Evolutionary conservation across 2,113 vertebrate genomes (phyloP).

Genomic region (Sander vitreus): DNA sequence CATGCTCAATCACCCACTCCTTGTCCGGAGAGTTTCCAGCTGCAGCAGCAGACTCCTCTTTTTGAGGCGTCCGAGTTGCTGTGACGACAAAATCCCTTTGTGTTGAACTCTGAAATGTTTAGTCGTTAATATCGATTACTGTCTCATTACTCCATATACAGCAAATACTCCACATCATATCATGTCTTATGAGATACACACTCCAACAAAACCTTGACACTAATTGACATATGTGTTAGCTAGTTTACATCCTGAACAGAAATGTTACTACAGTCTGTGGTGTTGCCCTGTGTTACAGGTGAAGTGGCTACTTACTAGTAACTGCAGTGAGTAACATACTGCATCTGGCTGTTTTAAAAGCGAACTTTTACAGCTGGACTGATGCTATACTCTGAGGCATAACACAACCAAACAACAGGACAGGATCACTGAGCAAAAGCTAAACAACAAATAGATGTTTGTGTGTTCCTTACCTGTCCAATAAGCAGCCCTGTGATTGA

Average conservation of each 20-base stretch:
- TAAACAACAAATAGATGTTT: not conserved
- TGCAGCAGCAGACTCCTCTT: conserved; percentile 71
- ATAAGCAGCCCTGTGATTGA: conserved; percentile 89
- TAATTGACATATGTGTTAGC: not conserved
- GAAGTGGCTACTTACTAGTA: not conserved
- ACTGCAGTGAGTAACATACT: not conserved
- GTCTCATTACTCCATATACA: not conserved
- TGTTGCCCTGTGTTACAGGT: not conserved
- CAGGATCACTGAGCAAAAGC: not conserved
- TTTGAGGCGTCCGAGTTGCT: conserved; percentile 88
- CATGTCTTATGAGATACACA: not conserved
- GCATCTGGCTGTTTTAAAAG: not conserved
- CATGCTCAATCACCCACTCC: conserved; percentile 91
- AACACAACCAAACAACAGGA: not conserved
- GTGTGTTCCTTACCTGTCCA: conserved; percentile 87
- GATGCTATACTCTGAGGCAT: not conserved
- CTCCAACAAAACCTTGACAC: not conserved
- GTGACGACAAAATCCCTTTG: conserved; percentile 91
- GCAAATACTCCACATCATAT: not conserved
- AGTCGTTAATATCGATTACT: not conserved
- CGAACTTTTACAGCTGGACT: not conserved
- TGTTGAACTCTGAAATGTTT: conserved; percentile 84
- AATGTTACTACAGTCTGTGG: not conserved
- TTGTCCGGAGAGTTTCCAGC: conserved; percentile 57
- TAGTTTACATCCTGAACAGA: not conserved